Evolutionary conservation across 1,140 invertebrate genomes (phyloP), one percentile per base, ranked within the genome.

Genomic region (Dendrolimus kikuchii): DNA sequence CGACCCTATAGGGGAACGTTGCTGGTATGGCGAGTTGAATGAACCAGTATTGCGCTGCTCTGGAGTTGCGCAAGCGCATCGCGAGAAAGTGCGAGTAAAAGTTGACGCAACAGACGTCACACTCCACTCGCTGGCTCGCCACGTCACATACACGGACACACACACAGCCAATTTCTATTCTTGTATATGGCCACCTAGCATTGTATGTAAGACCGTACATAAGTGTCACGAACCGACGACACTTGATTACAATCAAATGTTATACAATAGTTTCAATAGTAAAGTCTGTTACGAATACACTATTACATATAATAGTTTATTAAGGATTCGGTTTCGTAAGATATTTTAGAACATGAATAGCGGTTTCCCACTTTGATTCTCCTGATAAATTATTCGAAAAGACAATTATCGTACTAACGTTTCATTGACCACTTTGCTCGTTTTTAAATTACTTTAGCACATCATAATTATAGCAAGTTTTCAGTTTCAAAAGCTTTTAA

Each of bases 31-130:
- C 59, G 71, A 67, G 68, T 68, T 64, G 66, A 73, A 56, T 76
- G 73, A 81, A 81, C 79, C 75, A 81, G 82, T 78, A 79, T 81
- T 76, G 80, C 73, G 70, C 60, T 53, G 59, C 50, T 53, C 53
- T 40, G 57, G 53, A 58, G 77, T 84, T 84, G 81, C 79, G 82
- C 78, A 84, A 84, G 77, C 65, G 74, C 69, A 68, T 51, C 54
- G 56, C 76, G 82, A 79, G 82, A 86, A 86, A 86, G 82, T 84
- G 81, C 79, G 74, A 84, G 82, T 86, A 83, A 86, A 84, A 86
- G 82, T 86, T 84, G 82, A 86, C 78, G 81, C 81, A 84, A 86
- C 74, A 54, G 60, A 68, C 75, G 79, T 78, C 81, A 77, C 68
- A 73, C 65, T 57, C 52, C 64, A 57, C 52, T 67, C 67, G 64